Conservation (phyloP, 1,140 invertebrate genomes). For the Platorchestia sp. region DNA sequence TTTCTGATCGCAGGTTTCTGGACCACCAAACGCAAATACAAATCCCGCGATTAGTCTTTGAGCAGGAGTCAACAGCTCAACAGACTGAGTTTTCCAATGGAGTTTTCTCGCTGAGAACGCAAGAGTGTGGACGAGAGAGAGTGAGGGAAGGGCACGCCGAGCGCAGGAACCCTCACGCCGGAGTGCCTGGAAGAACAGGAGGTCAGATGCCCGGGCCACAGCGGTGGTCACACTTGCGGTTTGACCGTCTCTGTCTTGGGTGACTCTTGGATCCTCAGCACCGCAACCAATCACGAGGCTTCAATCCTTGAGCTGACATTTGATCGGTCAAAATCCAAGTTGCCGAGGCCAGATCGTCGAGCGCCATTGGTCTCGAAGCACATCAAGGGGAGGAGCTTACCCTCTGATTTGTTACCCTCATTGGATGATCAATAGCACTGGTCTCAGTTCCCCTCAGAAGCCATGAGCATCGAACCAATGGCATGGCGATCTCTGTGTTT, state of each 20-base stretch:
- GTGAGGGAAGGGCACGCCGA: neutral
- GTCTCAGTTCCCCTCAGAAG: slow-evolving; percentile 48
- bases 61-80: neutral
- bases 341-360: slow-evolving; percentile 17
- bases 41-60: neutral
- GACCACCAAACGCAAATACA: neutral
- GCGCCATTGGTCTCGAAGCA: slow-evolving; percentile 35
- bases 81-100: neutral
- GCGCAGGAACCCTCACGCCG: neutral
- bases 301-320: slow-evolving; percentile 52
- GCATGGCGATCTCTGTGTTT: slow-evolving; percentile 22
- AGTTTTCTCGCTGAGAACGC: neutral
- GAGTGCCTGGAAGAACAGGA: neutral
- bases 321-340: slow-evolving; percentile 53
- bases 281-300: slow-evolving; percentile 38
- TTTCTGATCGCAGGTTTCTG: neutral
- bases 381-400: slow-evolving; percentile 46
- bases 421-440: slow-evolving; percentile 54
- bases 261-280: slow-evolving; percentile 47
- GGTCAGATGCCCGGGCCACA: slow-evolving; percentile 48
- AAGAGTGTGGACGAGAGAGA: neutral
- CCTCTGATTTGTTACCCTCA: slow-evolving; percentile 54
- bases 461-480: slow-evolving; percentile 39
- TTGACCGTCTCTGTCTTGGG: slow-evolving; percentile 51
- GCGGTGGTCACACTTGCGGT: slow-evolving; percentile 52